Evolutionary conservation across 2,797 vertebrate genomes (phyloP).

Genomic region (Pseudochirops corinnae): DNA sequence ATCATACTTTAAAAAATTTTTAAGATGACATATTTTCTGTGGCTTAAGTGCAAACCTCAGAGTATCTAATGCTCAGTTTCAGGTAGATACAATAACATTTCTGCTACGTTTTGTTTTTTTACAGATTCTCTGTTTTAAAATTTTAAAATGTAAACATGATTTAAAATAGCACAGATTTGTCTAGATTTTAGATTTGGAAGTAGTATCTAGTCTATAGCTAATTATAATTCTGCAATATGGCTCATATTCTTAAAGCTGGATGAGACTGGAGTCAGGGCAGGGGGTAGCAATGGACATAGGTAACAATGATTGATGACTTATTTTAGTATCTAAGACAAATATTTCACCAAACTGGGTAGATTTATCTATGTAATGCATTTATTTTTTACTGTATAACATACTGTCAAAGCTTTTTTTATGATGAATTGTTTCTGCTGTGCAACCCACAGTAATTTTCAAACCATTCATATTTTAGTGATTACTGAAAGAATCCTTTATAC

Average conservation of each 20-base stretch:
- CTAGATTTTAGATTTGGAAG: constrained; percentile 12
- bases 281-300: not conserved
- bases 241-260: constrained; percentile 48
- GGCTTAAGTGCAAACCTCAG: constrained; percentile 6
- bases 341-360: constrained; percentile 62
- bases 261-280: constrained; percentile 29
- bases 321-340: constrained; percentile 68
- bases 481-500: constrained; percentile 45
- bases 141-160: constrained; percentile 47
- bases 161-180: constrained; percentile 4
- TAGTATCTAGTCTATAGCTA: constrained; percentile 42
- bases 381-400: constrained; percentile 46
- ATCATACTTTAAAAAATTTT: not conserved
- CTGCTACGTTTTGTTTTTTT: constrained; percentile 3
- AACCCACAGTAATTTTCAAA: constrained; percentile 38
- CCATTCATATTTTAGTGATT: constrained; percentile 48
- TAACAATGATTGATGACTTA: constrained; percentile 49
- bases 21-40: not conserved
- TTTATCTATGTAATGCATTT: constrained; percentile 60
- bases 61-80: constrained; percentile 19
- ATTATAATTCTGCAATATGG: constrained; percentile 54
- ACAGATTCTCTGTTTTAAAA: not conserved
- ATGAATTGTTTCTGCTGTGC: constrained; percentile 51
- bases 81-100: constrained; percentile 5
- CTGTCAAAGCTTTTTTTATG: constrained; percentile 40